Base-by-base conservation (phyloP, 2,113 vertebrate genomes). In the Hyla sarda region DNA sequence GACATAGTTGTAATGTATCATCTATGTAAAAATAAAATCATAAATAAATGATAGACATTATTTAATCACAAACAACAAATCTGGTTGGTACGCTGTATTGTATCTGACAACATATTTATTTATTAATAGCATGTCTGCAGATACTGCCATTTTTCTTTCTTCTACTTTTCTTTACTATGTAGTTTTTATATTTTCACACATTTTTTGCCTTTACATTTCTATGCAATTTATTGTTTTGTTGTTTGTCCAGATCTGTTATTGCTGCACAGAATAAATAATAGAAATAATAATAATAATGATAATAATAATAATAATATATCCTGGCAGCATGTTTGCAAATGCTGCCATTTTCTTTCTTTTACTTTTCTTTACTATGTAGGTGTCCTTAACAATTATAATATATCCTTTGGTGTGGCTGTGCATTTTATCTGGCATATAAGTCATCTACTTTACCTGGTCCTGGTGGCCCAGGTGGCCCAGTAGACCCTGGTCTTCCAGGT, bases 381-480 rank as follows among this genome's bases (percentile, higher is more conserved):
- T n/a, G n/a, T n/a, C n/a, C n/a, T n/a, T n/a, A n/a, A n/a, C n/a
- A 41, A 69, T 69, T 34, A 34, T 14, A 30, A 65, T 4, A 16
- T 34, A 8, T 34, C 34, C 1, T 17, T 30, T 67, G 13, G 30
- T 41, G 32, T 21, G 67, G 67, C 1, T 6, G 5, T 41, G 19
- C 17, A 23, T 21, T 71, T 71, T 71, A 34, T 69, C 13, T 34
- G 30, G 65, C 19, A 69, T 69, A 17, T 21, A n/a, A 79, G 5
- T 6, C 0, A 13, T 58, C 17, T 11, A 32, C 41, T n/a, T 95
- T 92, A 99, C 98, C 97, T 96, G 96, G 89, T 86, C 98, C 98
- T 41, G 96, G 97, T 71, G 92, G 96, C 10, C 98, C 98, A 0
- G 97, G 96, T 88, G 93, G 96, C 47, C 98, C 98, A 72, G 94